Conservation (phyloP, 2,113 vertebrate species). For the Hipposideros armiger region DNA sequence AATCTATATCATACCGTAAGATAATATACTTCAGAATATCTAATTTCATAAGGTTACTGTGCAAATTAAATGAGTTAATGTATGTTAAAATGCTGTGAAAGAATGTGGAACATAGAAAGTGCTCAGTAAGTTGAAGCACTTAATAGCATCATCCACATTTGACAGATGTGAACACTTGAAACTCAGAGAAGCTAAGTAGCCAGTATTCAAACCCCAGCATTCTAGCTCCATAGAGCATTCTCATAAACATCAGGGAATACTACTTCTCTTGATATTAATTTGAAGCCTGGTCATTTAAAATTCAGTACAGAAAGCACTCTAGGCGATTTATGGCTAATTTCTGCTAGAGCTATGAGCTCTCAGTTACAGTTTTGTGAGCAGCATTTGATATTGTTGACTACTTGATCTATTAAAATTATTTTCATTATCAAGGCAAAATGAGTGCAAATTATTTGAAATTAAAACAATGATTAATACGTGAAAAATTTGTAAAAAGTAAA, state of each 20-base stretch:
- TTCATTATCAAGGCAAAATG: slow-evolving; percentile 8
- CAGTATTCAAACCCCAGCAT: neutral
- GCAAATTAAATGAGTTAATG: neutral
- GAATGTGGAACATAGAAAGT: neutral
- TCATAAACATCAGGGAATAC: neutral
- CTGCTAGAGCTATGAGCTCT: neutral
- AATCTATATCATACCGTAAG: neutral
- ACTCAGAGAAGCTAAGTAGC: neutral
- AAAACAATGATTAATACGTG: neutral
- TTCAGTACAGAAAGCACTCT: neutral
- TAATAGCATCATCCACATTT: neutral
- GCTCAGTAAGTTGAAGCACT: neutral
- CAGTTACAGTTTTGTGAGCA: neutral
- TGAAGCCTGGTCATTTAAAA: neutral
- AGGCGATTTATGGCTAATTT: slow-evolving; percentile 4
- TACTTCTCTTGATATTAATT: slow-evolving; percentile 18
- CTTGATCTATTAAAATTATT: neutral
- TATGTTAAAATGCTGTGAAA: neutral
- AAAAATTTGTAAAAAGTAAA: neutral
- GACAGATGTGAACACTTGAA: neutral
- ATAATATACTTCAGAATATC: neutral
- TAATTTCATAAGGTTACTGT: neutral
- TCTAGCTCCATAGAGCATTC: neutral
- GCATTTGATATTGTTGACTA: neutral
- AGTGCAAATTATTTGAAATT: neutral